These are phyloP conservation scores for Agapostemon virescens DNA, from an alignment of 2,888 invertebrate species.

Conservation along the genomic window DNA sequence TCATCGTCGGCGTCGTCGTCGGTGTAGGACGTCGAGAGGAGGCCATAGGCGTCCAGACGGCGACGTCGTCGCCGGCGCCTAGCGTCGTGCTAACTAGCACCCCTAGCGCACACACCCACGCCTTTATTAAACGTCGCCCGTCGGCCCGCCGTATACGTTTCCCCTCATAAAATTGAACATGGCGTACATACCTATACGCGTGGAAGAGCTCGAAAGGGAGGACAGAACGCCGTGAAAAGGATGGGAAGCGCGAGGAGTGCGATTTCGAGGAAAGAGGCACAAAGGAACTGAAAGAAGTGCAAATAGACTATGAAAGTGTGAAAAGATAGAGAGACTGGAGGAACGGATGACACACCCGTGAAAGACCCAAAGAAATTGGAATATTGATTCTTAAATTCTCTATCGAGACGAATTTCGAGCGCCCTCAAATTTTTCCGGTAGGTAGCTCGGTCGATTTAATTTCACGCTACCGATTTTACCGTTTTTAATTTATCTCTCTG, in stretches of 20 bases:
- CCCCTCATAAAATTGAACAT: slow-evolving; percentile 76
- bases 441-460: neutral
- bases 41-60: slow-evolving; percentile 79
- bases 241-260: slow-evolving; percentile 1
- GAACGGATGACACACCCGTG: neutral
- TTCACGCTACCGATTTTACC: neutral
- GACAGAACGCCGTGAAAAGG: slow-evolving; percentile 11
- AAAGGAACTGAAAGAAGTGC: slow-evolving; percentile 1
- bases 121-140: slow-evolving; percentile 70
- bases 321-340: neutral
- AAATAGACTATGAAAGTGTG: slow-evolving; percentile 3
- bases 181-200: slow-evolving; percentile 67
- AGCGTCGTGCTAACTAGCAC: slow-evolving; percentile 78
- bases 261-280: slow-evolving; percentile 7
- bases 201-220: slow-evolving; percentile 41
- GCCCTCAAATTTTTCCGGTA: neutral
- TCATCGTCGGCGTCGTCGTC: slow-evolving; percentile 47
- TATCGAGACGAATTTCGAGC: slow-evolving; percentile 1
- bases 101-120: slow-evolving; percentile 72
- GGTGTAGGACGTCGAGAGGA: slow-evolving; percentile 67
- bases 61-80: slow-evolving; percentile 77
- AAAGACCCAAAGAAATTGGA: neutral
- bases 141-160: slow-evolving; percentile 69
- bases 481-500: no score
- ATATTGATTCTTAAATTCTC: slow-evolving; percentile 26